These are phyloP conservation scores for Bubo scandiacus DNA, from an alignment of 2,113 vertebrate genomes.

Conservation along the genomic window DNA sequence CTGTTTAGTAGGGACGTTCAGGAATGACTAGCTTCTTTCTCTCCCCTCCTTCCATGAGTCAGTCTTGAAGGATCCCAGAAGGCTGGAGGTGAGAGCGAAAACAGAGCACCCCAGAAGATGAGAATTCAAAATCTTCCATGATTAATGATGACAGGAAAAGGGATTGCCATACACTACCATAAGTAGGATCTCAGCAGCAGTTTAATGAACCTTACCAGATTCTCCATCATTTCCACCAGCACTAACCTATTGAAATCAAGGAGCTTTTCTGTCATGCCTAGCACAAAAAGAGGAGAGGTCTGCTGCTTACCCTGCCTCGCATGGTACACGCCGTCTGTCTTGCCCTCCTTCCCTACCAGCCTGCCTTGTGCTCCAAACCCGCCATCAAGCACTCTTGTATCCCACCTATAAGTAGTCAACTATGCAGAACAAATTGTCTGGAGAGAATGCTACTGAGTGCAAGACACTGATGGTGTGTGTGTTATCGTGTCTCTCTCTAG, in stretches of 20 bases:
- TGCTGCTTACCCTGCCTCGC: not conserved
- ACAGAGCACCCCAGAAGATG: not conserved
- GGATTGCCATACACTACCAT: not conserved
- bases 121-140: not conserved
- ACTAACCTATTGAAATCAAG: not conserved
- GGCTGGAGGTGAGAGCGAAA: not conserved
- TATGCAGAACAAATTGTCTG: not conserved
- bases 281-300: not conserved
- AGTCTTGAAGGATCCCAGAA: not conserved
- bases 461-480: not conserved
- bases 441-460: not conserved
- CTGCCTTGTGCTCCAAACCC: not conserved
- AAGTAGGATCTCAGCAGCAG: not conserved
- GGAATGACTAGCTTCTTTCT: not conserved
- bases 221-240: not conserved
- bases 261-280: not conserved
- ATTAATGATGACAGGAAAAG: not conserved
- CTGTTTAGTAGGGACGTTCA: not conserved
- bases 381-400: not conserved
- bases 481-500: conserved; percentile 52
- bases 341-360: not conserved
- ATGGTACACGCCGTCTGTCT: not conserved
- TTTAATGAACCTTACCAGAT: not conserved
- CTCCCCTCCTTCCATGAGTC: not conserved
- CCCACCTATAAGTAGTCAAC: not conserved